These are phyloP conservation scores for Drosophila auraria DNA, from an alignment of 1,140 invertebrate genomes.

Conservation along the genomic window DNA sequence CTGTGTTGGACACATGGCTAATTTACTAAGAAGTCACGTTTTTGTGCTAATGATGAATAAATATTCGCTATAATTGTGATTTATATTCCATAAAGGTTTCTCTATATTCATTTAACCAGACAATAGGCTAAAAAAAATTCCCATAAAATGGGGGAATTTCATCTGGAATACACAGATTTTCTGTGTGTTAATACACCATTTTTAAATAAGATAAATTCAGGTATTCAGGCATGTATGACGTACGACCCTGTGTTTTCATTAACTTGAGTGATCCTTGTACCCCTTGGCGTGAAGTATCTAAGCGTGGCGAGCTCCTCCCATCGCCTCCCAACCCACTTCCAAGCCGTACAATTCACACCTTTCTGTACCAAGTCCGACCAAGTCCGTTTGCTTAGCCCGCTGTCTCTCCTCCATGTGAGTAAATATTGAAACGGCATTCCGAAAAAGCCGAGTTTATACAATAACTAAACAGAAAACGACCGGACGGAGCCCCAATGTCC, in stretches of 20 bases:
- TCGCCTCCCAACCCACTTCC: not conserved
- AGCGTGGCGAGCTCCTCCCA: not conserved
- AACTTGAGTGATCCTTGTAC: constrained; percentile 6
- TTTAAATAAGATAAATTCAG: not conserved
- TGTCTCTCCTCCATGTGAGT: constrained; percentile 30
- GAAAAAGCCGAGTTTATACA: constrained; percentile 49
- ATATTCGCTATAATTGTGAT: not conserved
- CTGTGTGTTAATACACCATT: not conserved
- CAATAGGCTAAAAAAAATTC: not conserved
- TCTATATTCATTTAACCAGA: not conserved
- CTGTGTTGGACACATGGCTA: not conserved
- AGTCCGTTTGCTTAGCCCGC: constrained; percentile 16
- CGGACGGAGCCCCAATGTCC: constrained; percentile 9
- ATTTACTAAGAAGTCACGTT: constrained; percentile 8
- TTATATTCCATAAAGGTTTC: not conserved
- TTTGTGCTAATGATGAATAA: constrained; percentile 6
- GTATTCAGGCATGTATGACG: not conserved
- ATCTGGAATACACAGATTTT: not conserved
- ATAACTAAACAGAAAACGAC: constrained; percentile 12
- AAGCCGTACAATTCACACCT: constrained; percentile 56
- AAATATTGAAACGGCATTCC: constrained; percentile 60
- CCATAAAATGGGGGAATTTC: not conserved
- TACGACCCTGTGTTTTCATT: constrained; percentile 6
- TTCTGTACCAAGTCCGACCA: constrained; percentile 38
- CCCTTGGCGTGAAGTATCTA: not conserved